Percentiles rank a stretch among this genome's conserved stretches.
Evolutionary conservation across 2,113 vertebrate genomes (phyloP).

Genomic region (Dipodomys merriami): DNA sequence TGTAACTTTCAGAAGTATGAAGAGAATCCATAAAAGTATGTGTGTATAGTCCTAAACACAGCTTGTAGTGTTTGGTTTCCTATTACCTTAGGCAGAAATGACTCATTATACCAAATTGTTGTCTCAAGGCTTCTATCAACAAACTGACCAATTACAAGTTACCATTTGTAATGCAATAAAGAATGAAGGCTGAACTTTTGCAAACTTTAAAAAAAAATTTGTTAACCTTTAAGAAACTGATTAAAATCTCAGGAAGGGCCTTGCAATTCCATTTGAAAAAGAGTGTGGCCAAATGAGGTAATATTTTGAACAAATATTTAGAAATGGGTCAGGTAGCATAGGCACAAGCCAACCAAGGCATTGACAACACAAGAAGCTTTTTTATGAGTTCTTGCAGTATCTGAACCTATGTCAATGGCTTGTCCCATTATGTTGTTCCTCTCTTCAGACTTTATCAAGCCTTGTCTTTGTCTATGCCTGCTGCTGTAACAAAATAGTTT

Average conservation of each 20-base stretch:
- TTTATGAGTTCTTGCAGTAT: neutral
- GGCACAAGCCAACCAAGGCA: neutral
- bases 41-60: neutral
- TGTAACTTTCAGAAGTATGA: neutral
- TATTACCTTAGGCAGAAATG: constrained; percentile 26
- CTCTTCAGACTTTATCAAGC: neutral
- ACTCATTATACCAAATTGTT: neutral
- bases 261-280: constrained; percentile 43
- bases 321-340: neutral
- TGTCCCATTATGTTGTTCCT: neutral
- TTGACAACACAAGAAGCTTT: neutral
- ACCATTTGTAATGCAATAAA: constrained; percentile 46
- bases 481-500: neutral
- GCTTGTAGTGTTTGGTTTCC: neutral
- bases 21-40: neutral
- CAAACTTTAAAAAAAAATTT: neutral
- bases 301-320: constrained; percentile 45
- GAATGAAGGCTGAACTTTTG: constrained; percentile 55
- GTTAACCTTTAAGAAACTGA: neutral
- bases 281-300: neutral
- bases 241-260: neutral
- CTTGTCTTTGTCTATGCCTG: neutral
- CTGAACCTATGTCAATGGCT: neutral
- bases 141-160: neutral
- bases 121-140: neutral